Percentiles rank a stretch among this genome's conserved stretches.
Conservation (phyloP, 2,888 invertebrate species). For the Heliconius ethilla region DNA sequence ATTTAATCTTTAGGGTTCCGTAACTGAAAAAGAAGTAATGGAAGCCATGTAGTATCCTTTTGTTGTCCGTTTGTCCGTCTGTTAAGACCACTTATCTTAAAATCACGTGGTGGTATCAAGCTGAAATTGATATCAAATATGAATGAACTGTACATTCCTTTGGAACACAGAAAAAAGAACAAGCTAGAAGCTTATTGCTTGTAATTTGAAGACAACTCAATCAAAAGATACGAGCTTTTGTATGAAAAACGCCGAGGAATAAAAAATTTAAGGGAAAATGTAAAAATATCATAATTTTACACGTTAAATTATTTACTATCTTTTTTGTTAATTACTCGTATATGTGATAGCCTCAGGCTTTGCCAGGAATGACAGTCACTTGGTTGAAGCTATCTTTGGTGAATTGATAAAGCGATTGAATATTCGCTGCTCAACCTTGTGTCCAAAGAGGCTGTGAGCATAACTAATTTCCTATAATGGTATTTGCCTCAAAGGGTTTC, state of each 20-base stretch:
- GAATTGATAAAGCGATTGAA: conserved; percentile 21
- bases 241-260: background rate
- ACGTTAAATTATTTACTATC: background rate
- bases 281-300: background rate
- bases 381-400: conserved; percentile 14
- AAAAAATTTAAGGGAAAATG: background rate
- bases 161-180: no score
- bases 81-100: no score
- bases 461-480: conserved; percentile 37
- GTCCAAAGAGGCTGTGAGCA: conserved; percentile 28
- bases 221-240: background rate
- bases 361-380: background rate
- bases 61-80: no score
- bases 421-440: conserved; percentile 17
- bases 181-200: no score
- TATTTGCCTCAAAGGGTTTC: conserved; percentile 40
- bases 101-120: no score
- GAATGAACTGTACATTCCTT: no score
- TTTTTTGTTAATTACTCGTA: background rate
- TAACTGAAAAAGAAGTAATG: no score
- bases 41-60: no score
- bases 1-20: background rate
- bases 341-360: no score
- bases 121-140: no score
- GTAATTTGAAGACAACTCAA: no score